These are phyloP conservation scores for Cephus sareptanus DNA, from an alignment of 2,888 invertebrate species.

Conservation along the genomic window DNA sequence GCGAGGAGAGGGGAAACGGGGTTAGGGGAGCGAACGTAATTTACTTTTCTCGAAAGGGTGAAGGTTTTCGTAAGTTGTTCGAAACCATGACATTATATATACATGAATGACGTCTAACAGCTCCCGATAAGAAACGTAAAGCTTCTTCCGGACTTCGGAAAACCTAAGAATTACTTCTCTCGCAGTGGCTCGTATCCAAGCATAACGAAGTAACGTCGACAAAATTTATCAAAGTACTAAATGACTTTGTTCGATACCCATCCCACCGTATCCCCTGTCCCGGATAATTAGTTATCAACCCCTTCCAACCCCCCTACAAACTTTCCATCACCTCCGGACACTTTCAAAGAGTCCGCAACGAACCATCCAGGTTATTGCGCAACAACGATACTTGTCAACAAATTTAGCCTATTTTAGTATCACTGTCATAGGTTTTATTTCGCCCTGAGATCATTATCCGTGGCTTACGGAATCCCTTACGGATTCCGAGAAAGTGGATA, in stretches of 20 bases:
- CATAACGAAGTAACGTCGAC: not conserved
- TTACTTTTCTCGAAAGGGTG: not conserved
- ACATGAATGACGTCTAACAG: not conserved
- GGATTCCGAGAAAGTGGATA: not conserved
- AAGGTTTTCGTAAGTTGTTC: not conserved
- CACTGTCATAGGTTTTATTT: not conserved
- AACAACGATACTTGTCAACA: not conserved
- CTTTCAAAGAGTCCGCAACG: not conserved
- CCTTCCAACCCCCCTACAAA: not conserved
- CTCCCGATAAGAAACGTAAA: not conserved
- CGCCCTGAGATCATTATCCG: not conserved
- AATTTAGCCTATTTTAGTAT: not conserved
- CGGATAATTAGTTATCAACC: not conserved
- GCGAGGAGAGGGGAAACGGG: not conserved
- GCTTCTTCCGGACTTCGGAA: not conserved
- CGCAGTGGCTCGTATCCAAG: not conserved
- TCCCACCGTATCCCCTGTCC: not conserved
- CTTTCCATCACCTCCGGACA: not conserved
- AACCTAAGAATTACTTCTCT: not conserved
- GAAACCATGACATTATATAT: not conserved
- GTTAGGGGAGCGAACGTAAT: not conserved
- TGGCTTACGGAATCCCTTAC: not conserved
- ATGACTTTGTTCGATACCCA: not conserved
- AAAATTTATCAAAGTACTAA: not conserved
- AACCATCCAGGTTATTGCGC: not conserved